Conservation (phyloP, 1,140 invertebrate species). For the Drosophila mauritiana region DNA sequence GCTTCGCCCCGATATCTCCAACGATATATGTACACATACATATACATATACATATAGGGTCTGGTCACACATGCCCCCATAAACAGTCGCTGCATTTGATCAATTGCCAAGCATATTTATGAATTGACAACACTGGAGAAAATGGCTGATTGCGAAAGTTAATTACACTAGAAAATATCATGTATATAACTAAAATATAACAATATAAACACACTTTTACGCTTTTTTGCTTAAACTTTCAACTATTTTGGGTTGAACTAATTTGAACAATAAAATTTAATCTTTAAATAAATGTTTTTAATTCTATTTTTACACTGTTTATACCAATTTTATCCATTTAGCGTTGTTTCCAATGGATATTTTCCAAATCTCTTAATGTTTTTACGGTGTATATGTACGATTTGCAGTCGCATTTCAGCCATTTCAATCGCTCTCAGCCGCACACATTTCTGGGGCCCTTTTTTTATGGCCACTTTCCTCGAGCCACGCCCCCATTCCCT, state of each 20-base stretch:
- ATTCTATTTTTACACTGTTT: background rate
- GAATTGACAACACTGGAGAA: conserved; percentile 28
- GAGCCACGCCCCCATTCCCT: conserved; percentile 8
- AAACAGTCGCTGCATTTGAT: conserved; percentile 47
- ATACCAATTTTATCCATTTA: too few relatives aligned
- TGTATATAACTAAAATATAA: too few relatives aligned
- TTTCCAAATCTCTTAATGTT: background rate
- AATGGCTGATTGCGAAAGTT: background rate
- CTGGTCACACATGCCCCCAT: conserved; percentile 10
- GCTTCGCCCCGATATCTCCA: background rate
- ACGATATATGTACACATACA: background rate
- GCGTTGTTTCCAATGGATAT: too few relatives aligned
- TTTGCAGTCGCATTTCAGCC: conserved; percentile 38
- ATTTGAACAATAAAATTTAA: too few relatives aligned
- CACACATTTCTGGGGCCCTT: conserved; percentile 15
- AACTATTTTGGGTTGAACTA: too few relatives aligned
- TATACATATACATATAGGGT: background rate
- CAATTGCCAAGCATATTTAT: conserved; percentile 54
- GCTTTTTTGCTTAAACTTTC: too few relatives aligned
- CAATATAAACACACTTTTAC: too few relatives aligned
- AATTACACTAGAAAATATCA: background rate
- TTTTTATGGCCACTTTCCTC: conserved; percentile 45
- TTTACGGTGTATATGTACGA: conserved; percentile 16
- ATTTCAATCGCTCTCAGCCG: conserved; percentile 29
- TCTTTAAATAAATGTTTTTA: background rate